These are phyloP conservation scores for Brachynemurus nebulosus DNA, from an alignment of 2,888 invertebrate genomes.

Conservation along the genomic window DNA sequence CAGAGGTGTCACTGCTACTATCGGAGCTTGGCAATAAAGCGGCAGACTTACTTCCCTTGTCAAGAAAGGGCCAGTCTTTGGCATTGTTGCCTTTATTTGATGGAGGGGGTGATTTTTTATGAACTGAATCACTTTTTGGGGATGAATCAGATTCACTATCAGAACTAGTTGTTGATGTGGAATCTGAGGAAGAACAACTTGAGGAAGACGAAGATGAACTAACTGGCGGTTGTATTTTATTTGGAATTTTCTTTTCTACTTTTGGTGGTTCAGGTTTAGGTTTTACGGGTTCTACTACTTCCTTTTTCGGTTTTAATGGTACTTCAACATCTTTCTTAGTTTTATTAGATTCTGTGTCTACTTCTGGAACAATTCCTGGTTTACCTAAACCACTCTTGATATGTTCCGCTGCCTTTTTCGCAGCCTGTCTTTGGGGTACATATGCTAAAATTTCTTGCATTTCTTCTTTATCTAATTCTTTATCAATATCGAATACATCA, in stretches of 20 bases:
- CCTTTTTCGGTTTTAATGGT: constrained; percentile 36
- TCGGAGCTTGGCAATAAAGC: constrained; percentile 45
- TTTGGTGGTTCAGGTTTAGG: constrained; percentile 14
- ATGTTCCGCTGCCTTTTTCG: constrained; percentile 82
- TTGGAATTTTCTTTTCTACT: constrained; percentile 6
- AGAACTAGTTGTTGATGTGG: constrained; percentile 37
- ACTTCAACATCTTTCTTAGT: constrained; percentile 23
- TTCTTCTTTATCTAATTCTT: constrained; percentile 45
- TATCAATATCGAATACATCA: constrained; percentile 44
- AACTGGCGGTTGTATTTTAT: constrained; percentile 15
- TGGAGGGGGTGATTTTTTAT: constrained; percentile 17
- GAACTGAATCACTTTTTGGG: constrained; percentile 13
- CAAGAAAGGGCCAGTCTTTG: constrained; percentile 66
- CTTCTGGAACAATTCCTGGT: constrained; percentile 27
- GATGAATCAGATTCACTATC: constrained; percentile 41
- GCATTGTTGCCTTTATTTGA: constrained; percentile 30
- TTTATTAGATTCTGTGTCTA: constrained; percentile 18
- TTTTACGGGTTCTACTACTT: constrained; percentile 24
- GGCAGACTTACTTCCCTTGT: constrained; percentile 58
- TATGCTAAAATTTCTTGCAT: constrained; percentile 55
- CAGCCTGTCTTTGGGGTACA: constrained; percentile 81
- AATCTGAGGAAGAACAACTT: constrained; percentile 32
- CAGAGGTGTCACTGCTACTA: constrained; percentile 42
- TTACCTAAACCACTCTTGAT: constrained; percentile 66
- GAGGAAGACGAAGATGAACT: constrained; percentile 32